Evolutionary conservation across 1,140 invertebrate genomes (phyloP).

Genomic region (Temnothorax nylanderi): DNA sequence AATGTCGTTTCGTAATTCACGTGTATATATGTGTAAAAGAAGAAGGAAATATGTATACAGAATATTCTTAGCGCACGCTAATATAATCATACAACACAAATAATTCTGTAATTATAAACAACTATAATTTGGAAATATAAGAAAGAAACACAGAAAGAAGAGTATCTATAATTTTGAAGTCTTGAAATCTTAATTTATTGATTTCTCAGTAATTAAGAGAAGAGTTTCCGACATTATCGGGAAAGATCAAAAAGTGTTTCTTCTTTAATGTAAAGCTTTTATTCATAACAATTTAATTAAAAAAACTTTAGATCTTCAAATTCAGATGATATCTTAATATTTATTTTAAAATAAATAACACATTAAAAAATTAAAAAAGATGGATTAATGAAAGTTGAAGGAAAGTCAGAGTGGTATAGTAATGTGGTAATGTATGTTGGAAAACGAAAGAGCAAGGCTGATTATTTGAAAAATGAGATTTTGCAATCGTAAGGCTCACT

Average conservation of each 20-base stretch:
- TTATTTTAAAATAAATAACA: neutral
- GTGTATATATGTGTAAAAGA: neutral
- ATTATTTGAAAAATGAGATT: conserved; percentile 44
- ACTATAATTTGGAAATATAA: neutral
- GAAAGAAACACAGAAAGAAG: neutral
- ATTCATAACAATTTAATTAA: neutral
- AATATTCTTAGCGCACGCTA: too few species aligned
- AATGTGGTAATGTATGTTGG: neutral
- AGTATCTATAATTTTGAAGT: neutral
- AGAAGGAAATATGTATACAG: neutral
- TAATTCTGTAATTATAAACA: neutral
- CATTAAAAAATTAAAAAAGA: neutral
- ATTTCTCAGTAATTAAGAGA: neutral
- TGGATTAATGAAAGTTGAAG: neutral
- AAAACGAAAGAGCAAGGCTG: conserved; percentile 1
- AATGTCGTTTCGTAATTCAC: neutral
- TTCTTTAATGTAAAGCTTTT: neutral
- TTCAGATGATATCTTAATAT: neutral
- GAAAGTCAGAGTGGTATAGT: neutral
- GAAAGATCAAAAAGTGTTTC: neutral
- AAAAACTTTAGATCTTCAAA: neutral
- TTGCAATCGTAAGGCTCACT: neutral
- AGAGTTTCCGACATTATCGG: neutral
- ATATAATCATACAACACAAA: neutral
- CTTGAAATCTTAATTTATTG: neutral